Conservation (phyloP, 2,113 vertebrate genomes). For the Scytalopus superciliaris region DNA sequence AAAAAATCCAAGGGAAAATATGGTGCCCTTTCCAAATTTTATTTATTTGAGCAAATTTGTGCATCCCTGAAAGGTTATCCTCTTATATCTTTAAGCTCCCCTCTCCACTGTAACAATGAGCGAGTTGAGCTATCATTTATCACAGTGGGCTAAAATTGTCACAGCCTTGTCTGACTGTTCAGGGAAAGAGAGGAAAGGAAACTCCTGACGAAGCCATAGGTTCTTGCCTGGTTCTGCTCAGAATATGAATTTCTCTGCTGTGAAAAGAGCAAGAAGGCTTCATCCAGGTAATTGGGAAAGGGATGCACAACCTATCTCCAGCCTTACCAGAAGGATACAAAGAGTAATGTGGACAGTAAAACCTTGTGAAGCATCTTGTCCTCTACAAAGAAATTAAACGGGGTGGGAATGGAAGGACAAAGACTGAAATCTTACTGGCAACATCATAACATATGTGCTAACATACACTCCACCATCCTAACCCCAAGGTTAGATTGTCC, state of each 20-base stretch:
- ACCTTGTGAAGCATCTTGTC: not conserved
- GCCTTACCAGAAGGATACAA: not conserved
- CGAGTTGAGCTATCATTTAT: not conserved
- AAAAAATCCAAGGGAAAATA: not conserved
- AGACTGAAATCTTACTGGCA: not conserved
- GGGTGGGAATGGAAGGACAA: not conserved
- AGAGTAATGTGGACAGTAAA: not conserved
- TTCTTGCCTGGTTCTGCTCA: not conserved
- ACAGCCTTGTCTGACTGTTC: not conserved
- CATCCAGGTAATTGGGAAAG: not conserved
- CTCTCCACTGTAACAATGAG: not conserved
- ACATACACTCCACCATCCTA: not conserved
- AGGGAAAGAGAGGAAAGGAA: not conserved
- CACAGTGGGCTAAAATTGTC: not conserved
- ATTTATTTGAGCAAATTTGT: slow-evolving; percentile 24
- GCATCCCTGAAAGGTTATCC: not conserved
- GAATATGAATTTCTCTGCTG: not conserved
- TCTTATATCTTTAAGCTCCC: not conserved
- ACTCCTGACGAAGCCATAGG: not conserved
- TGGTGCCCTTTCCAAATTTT: not conserved
- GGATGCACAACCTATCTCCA: not conserved
- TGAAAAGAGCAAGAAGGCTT: not conserved
- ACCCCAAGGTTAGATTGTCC: not conserved
- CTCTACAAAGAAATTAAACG: not conserved
- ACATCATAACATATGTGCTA: not conserved